phyloP scores from a whole-genome alignment of 64 coral and sea anemone species.

The Stichodactyla helianthus region DNA sequence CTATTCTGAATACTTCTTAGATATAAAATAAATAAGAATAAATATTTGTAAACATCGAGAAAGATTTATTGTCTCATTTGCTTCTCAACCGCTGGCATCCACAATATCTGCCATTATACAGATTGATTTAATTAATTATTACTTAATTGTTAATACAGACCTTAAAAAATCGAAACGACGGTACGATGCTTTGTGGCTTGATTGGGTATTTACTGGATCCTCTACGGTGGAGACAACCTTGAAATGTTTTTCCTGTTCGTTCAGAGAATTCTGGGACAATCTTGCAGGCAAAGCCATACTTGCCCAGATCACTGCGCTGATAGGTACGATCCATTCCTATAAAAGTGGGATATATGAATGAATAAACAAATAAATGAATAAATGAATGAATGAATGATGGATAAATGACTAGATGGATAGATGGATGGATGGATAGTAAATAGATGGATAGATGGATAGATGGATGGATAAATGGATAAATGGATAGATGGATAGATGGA shows the following conservation, averaged over 20 bases:
- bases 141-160: slow-evolving; percentile 4
- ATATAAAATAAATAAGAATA: too few relatives aligned
- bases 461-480: neutral
- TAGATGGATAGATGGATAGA: neutral
- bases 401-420: neutral
- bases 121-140: too few relatives aligned
- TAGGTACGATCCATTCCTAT: slow-evolving; percentile 97
- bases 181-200: slow-evolving; percentile 91
- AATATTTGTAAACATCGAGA: too few relatives aligned
- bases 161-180: slow-evolving; percentile 74
- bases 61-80: too few relatives aligned
- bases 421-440: neutral
- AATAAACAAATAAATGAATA: neutral
- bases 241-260: slow-evolving; percentile 59
- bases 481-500: neutral
- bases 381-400: neutral
- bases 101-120: too few relatives aligned
- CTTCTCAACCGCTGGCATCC: too few relatives aligned
- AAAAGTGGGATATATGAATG: neutral
- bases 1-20: too few relatives aligned
- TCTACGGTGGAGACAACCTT: slow-evolving; percentile 84
- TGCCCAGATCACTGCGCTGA: slow-evolving; percentile 73
- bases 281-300: slow-evolving; percentile 91
- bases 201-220: slow-evolving; percentile 73
- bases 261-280: slow-evolving; percentile 97